A percentile compares a stretch with the other conserved stretches of the same genome.
These are phyloP conservation scores for Rallus crepitans DNA, from an alignment of 2,797 vertebrate species.

Conservation along the genomic window DNA sequence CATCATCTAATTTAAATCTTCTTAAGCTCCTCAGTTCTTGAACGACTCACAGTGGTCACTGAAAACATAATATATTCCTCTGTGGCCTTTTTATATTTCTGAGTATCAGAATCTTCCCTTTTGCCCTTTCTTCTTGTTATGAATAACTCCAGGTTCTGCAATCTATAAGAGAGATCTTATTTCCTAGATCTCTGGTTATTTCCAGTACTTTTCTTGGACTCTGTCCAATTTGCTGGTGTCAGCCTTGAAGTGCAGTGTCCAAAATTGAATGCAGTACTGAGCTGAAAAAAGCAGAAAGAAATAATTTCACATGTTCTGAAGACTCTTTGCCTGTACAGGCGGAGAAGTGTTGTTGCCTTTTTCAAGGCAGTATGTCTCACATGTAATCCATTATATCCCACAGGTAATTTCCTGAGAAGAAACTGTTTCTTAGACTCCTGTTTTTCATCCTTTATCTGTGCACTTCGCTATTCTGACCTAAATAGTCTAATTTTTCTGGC, in stretches of 20 bases:
- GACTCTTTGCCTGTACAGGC: not conserved
- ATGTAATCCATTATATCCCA: not conserved
- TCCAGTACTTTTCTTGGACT: not conserved
- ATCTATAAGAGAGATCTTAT: not conserved
- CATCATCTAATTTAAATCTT: not conserved
- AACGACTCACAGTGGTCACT: not conserved
- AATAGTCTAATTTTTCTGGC: not conserved
- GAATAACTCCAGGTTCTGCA: not conserved
- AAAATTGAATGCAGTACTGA: not conserved
- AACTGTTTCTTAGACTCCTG: not conserved
- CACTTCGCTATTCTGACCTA: not conserved
- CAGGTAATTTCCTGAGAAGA: not conserved
- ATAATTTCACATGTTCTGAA: not conserved
- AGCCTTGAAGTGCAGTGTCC: not conserved
- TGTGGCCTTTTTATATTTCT: not conserved
- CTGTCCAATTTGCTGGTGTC: not conserved
- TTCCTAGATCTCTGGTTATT: not conserved
- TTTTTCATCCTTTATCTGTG: not conserved
- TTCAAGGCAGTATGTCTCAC: not conserved
- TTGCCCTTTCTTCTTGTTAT: not conserved
- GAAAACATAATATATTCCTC: not conserved
- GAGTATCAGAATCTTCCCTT: not conserved
- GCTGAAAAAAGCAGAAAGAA: not conserved
- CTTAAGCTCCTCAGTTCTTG: not conserved
- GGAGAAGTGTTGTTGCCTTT: not conserved